phyloP scores from a whole-genome alignment of 2,113 vertebrate genomes.

The Silurus asotus region DNA sequence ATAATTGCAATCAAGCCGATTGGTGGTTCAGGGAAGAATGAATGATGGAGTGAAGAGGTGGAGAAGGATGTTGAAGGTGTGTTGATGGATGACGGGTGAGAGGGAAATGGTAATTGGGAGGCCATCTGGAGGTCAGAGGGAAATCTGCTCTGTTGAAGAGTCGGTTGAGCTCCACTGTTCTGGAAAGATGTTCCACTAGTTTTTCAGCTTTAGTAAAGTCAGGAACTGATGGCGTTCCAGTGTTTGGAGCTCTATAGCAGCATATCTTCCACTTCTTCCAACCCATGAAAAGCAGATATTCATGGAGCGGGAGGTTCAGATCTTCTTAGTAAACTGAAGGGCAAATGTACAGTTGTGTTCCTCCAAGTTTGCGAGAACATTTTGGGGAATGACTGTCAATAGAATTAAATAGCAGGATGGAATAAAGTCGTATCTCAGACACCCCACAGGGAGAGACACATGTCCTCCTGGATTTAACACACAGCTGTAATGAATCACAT shows the following conservation, averaged over 20 bases:
- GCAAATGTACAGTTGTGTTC: too few species aligned
- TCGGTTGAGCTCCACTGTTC: too few species aligned
- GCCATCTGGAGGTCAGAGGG: not conserved
- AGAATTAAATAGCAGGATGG: not conserved
- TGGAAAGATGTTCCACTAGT: too few species aligned
- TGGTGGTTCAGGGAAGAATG: not conserved
- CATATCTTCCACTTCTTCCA: too few species aligned
- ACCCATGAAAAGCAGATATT: too few species aligned
- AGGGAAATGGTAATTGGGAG: not conserved
- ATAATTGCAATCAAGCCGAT: constrained; percentile 1
- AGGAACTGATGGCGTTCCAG: too few species aligned
- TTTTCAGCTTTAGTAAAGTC: too few species aligned
- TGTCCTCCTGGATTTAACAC: not conserved
- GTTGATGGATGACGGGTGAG: not conserved
- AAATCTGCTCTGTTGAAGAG: not conserved
- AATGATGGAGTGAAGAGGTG: not conserved
- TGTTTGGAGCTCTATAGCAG: too few species aligned
- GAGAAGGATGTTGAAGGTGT: not conserved
- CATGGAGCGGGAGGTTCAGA: too few species aligned
- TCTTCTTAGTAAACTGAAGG: too few species aligned
- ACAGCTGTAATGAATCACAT: not conserved
- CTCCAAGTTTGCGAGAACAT: too few species aligned
- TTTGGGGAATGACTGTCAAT: not conserved
- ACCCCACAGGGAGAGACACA: not conserved
- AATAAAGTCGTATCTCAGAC: not conserved